phyloP scores from a whole-genome alignment of 1,140 invertebrate genomes.

The Achroia grisella region DNA sequence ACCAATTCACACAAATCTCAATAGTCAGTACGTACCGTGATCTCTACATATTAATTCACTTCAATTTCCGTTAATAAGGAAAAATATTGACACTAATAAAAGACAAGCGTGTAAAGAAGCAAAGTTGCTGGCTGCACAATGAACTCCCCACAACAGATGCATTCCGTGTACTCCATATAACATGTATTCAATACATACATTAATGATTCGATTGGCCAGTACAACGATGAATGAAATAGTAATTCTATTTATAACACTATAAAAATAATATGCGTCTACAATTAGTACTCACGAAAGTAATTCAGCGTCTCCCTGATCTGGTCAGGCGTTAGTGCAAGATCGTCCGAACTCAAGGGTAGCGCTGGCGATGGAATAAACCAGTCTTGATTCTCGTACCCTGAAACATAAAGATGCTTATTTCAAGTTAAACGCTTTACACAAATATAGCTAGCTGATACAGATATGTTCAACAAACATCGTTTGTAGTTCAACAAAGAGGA shows the following conservation, averaged over 20 bases:
- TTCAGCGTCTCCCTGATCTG: constrained; percentile 96
- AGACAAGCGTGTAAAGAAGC: too few relatives aligned
- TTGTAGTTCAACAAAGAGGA: background rate
- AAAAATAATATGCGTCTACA: background rate
- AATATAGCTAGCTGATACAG: too few relatives aligned
- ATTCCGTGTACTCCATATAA: background rate
- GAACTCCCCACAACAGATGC: background rate
- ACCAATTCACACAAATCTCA: too few relatives aligned
- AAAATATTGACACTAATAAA: too few relatives aligned
- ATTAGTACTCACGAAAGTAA: constrained; percentile 94
- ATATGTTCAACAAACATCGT: too few relatives aligned
- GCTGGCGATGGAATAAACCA: constrained; percentile 94
- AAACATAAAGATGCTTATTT: constrained; percentile 29
- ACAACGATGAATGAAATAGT: constrained; percentile 1
- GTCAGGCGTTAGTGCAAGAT: constrained; percentile 91
- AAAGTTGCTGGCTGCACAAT: background rate
- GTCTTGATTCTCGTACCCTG: constrained; percentile 95
- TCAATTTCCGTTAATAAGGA: too few relatives aligned
- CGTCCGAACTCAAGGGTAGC: constrained; percentile 81
- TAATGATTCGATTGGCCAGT: background rate
- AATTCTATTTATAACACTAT: background rate
- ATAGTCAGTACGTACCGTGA: too few relatives aligned
- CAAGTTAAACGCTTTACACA: background rate
- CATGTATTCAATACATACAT: background rate
- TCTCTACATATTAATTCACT: too few relatives aligned